phyloP scores from a whole-genome alignment of 2,113 vertebrate genomes.

The Phaethon lepturus region DNA sequence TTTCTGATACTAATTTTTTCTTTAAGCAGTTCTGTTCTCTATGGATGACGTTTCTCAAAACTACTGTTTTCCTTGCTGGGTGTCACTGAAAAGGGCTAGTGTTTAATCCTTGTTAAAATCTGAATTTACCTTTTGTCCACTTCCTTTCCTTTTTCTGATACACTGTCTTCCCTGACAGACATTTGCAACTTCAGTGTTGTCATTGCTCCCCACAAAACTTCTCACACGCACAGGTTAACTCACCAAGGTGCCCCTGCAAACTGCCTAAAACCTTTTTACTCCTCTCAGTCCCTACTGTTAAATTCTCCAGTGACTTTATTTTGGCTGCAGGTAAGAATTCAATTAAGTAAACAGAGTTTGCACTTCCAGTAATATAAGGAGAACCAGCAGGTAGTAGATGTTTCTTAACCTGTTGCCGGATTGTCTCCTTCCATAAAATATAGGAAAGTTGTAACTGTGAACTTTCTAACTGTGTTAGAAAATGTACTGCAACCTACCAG shows the following conservation, averaged over 20 bases:
- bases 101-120: not conserved
- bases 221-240: not conserved
- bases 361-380: not conserved
- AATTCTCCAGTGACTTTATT: not conserved
- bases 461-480: not conserved
- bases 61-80: not conserved
- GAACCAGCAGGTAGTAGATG: not conserved
- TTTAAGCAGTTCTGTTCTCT: not conserved
- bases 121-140: not conserved
- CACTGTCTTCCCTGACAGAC: not conserved
- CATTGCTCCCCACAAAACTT: not conserved
- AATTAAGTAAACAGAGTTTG: not conserved
- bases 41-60: not conserved
- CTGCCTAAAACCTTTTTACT: not conserved
- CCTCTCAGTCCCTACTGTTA: not conserved
- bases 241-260: not conserved
- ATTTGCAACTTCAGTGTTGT: not conserved
- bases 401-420: not conserved
- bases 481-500: not conserved
- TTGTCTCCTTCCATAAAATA: not conserved
- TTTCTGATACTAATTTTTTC: not conserved
- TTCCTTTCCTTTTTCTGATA: not conserved
- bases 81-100: not conserved
- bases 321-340: conserved; percentile 1
- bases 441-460: not conserved